Conservation (phyloP, 2,797 vertebrate species). For the Alca torda region DNA sequence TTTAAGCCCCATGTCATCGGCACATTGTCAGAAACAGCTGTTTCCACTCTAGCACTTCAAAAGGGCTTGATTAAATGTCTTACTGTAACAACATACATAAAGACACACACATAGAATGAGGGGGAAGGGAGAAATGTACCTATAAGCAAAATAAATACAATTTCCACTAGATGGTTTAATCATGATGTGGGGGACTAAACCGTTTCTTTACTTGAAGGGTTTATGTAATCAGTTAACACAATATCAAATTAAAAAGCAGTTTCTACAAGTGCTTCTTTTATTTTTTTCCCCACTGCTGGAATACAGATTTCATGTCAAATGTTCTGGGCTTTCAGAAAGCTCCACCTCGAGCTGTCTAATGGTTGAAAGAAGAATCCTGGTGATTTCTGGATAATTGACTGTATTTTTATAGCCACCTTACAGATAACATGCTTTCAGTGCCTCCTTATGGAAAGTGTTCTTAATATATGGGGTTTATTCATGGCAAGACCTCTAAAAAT, state of each 20-base stretch:
- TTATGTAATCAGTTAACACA: conserved; percentile 57
- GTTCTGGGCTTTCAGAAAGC: background rate
- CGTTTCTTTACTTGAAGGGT: conserved; percentile 30
- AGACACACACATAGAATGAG: conserved; percentile 40
- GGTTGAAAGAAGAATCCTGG: background rate
- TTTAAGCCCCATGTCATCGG: conserved; percentile 59
- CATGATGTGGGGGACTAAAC: conserved; percentile 20
- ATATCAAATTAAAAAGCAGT: conserved; percentile 55
- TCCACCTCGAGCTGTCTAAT: background rate
- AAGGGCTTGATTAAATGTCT: conserved; percentile 70
- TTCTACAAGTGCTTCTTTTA: conserved; percentile 21
- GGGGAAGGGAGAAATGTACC: conserved; percentile 49
- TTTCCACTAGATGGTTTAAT: conserved; percentile 40
- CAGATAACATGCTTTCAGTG: conserved; percentile 25
- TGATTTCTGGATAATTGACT: conserved; percentile 22
- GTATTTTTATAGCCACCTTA: conserved; percentile 19
- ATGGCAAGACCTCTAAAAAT: background rate
- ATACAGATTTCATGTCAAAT: conserved; percentile 20
- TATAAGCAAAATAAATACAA: conserved; percentile 65
- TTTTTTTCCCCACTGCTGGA: background rate
- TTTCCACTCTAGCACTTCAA: conserved; percentile 72
- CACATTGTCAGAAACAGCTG: conserved; percentile 69
- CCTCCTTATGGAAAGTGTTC: background rate
- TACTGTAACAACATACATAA: conserved; percentile 61
- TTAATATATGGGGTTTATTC: background rate